Evolutionary conservation across 1,140 invertebrate species (phyloP).

Genomic region (Bombus superbus): DNA sequence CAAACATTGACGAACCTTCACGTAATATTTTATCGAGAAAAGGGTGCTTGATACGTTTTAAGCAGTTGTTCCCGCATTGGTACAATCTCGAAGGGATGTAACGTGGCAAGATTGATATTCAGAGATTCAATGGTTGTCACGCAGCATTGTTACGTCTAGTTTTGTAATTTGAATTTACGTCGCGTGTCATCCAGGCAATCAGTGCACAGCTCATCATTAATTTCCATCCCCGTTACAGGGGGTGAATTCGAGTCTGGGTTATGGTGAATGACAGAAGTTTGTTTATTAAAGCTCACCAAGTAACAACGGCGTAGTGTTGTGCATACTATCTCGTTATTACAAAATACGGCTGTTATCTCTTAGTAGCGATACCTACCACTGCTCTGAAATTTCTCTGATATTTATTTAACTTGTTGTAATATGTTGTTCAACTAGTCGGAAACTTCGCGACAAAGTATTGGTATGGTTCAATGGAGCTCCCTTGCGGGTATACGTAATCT

Average conservation of each 20-base stretch:
- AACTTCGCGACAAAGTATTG: background rate
- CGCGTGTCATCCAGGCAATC: background rate
- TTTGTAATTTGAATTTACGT: conserved; percentile 40
- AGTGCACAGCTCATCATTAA: conserved; percentile 41
- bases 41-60: background rate
- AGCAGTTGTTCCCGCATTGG: background rate
- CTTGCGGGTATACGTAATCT: background rate
- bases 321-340: background rate
- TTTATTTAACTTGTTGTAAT: background rate
- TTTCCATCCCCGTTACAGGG: conserved; percentile 1
- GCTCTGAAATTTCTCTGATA: background rate
- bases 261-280: background rate
- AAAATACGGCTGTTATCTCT: background rate
- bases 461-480: no score
- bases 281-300: conserved; percentile 24
- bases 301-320: background rate
- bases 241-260: background rate
- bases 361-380: background rate
- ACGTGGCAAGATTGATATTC: conserved; percentile 10
- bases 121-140: background rate
- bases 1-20: background rate
- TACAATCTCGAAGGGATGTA: background rate
- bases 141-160: background rate
- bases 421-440: background rate
- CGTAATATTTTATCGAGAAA: background rate